Evolutionary conservation across 2,113 vertebrate genomes (phyloP), one percentile per base, ranked within the genome.

Genomic region (Scomber scombrus): DNA sequence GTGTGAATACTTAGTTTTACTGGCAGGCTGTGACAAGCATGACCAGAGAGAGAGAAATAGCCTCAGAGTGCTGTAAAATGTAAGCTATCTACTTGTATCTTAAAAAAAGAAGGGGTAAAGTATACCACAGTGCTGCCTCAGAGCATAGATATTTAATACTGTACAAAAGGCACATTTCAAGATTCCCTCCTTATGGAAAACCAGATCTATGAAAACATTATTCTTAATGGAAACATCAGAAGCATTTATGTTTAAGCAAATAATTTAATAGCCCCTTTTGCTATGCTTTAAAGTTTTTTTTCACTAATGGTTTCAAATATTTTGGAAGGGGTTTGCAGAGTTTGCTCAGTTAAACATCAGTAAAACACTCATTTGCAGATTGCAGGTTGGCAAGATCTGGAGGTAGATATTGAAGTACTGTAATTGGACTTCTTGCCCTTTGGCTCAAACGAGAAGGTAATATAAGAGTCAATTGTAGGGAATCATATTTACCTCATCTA

Each of bases 331-430:
- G 73, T 91, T 91, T 89, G 73, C 80, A 86, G 75, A 89, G 85
- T 94, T 94, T 93, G 84, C 88, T 71, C 84, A 89, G 90, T 88
- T 88, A 88, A 92, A 92, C 84, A 71, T 84, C 77, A 91, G 83
- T 79, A 80, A 93, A 91, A 90, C 89, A 64, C 89, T 93, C 85
- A 92, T 94, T 94, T 93, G 91, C 91, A 93, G 87, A 93, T 89
- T 89, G 84, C 82, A 85, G 88, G 82, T 90, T 93, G 90, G 92
- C 88, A 81, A 92, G 92, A 94, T 93, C 67, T 85, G 71, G 78
- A 74, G 83, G 65, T 84, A 88, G 94, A 93, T 92, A 89, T 85
- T 80, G 83, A 84, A 87, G 90, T 79, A 49, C 74, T 89, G 82
- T 89, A 93, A 94, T 92, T 92, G 87, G 87, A 91, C 88, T 93